Evolutionary conservation across 2,797 vertebrate genomes (phyloP).

Genomic region (Eupleurogrammus muticus): DNA sequence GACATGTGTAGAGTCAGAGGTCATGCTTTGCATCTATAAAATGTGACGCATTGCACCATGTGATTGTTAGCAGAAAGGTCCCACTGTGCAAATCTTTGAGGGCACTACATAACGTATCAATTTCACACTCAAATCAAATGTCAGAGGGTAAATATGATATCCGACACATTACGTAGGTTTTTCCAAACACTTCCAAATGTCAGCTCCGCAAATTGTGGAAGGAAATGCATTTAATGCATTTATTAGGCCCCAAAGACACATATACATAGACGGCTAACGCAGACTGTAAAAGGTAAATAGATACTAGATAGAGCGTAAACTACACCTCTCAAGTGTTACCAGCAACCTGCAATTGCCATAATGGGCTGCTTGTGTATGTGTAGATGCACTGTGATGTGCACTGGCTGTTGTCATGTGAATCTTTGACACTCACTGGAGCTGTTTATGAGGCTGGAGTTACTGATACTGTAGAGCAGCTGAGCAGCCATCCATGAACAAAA

Average conservation of each 20-base stretch:
- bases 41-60: not conserved
- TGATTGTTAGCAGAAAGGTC: not conserved
- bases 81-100: not conserved
- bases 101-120: not conserved
- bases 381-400: conserved; percentile 26
- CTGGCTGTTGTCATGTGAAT: conserved; percentile 40
- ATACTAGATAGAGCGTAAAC: not conserved
- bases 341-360: conserved; percentile 29
- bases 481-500: conserved; percentile 63
- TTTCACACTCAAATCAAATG: not conserved
- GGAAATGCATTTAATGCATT: not conserved
- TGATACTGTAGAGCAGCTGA: conserved; percentile 49
- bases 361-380: conserved; percentile 37
- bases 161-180: not conserved
- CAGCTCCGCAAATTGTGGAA: not conserved
- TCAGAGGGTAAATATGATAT: not conserved
- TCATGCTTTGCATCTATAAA: not conserved
- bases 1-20: too few relatives aligned
- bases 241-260: not conserved
- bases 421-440: conserved; percentile 55
- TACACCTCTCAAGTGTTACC: conserved; percentile 4
- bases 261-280: not conserved
- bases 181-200: not conserved
- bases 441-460: conserved; percentile 53
- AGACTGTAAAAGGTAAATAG: not conserved